Evolutionary conservation across 2,888 invertebrate genomes (phyloP).

Genomic region (Ornithoptera priamus): DNA sequence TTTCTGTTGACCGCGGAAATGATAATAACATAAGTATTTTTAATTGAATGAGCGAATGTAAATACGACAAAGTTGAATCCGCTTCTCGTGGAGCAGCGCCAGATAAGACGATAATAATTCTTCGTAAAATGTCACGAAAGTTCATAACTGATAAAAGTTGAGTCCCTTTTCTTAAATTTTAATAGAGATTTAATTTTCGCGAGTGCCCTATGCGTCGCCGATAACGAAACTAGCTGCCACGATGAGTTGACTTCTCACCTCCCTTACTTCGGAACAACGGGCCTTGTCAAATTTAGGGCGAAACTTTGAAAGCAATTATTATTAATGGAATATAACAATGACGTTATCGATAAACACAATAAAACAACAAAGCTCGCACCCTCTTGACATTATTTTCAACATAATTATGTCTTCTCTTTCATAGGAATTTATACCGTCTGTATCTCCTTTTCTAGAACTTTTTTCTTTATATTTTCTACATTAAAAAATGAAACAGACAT

Average conservation of each 20-base stretch:
- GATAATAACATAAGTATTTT: constrained; percentile 38
- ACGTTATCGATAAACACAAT: constrained; percentile 28
- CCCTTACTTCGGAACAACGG: constrained; percentile 32
- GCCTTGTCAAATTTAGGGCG: constrained; percentile 26
- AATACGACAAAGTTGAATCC: constrained; percentile 59
- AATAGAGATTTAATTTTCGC: constrained; percentile 75
- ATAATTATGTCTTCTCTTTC: constrained; percentile 18
- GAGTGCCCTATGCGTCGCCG: constrained; percentile 53
- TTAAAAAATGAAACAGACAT: not conserved
- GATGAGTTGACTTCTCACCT: constrained; percentile 33
- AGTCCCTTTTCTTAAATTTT: constrained; percentile 74
- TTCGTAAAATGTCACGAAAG: constrained; percentile 75
- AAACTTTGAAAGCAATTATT: constrained; percentile 28
- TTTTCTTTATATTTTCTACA: too few species aligned
- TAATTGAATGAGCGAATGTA: constrained; percentile 64
- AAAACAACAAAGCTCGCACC: constrained; percentile 21
- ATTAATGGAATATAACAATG: constrained; percentile 29
- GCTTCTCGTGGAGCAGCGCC: constrained; percentile 57
- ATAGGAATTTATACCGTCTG: not conserved
- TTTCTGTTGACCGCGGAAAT: constrained; percentile 33
- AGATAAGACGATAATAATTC: constrained; percentile 78
- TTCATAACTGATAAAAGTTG: constrained; percentile 79
- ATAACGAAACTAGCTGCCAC: constrained; percentile 52
- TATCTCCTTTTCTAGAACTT: too few species aligned
- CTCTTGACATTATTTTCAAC: constrained; percentile 20